phyloP scores from a whole-genome alignment of 2,888 invertebrate species.

The Allacma fusca region DNA sequence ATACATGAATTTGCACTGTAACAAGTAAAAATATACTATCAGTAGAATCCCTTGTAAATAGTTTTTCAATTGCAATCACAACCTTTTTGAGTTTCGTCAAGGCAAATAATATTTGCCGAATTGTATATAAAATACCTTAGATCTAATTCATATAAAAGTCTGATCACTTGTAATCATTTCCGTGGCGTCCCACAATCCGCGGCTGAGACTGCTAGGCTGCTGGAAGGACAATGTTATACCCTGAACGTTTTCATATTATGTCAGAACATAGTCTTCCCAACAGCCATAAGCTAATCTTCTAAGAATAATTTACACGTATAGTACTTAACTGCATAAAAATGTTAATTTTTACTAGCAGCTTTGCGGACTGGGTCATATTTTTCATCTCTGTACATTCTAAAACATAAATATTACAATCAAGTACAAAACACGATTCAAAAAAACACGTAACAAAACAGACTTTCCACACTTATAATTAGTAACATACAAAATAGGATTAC shows the following conservation, averaged over 20 bases:
- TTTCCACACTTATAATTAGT: constrained; percentile 1
- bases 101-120: constrained; percentile 7
- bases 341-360: too few relatives aligned
- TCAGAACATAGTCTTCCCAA: too few relatives aligned
- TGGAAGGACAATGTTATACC: too few relatives aligned
- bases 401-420: neutral
- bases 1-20: constrained; percentile 34
- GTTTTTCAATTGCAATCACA: constrained; percentile 31
- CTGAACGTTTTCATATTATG: too few relatives aligned
- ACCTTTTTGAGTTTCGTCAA: constrained; percentile 35
- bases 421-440: neutral
- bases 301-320: too few relatives aligned
- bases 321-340: too few relatives aligned
- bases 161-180: neutral
- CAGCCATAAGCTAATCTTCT: too few relatives aligned
- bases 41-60: constrained; percentile 24
- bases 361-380: too few relatives aligned
- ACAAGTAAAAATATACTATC: constrained; percentile 23
- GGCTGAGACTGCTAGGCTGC: too few relatives aligned
- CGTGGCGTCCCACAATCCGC: too few relatives aligned
- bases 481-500: constrained; percentile 29
- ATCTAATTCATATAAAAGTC: neutral
- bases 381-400: too few relatives aligned
- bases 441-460: constrained; percentile 8
- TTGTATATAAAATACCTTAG: neutral